Evolutionary conservation across 2,113 vertebrate genomes (phyloP).

Genomic region (Aix galericulata): DNA sequence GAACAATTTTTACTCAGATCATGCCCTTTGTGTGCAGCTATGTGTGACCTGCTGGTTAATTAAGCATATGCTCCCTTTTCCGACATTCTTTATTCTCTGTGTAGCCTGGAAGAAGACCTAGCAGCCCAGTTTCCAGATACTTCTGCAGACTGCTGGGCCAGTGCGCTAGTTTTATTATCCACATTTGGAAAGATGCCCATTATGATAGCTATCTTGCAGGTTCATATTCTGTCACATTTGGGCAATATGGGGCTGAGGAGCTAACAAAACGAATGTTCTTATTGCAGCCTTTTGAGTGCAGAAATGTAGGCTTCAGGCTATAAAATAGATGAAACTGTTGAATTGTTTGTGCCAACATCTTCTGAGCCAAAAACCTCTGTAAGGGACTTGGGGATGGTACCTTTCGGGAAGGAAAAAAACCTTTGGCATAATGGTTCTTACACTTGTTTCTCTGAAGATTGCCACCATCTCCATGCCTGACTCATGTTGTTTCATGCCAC

Average conservation of each 20-base stretch:
- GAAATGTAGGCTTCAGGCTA: neutral
- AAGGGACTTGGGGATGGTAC: neutral
- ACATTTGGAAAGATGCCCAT: neutral
- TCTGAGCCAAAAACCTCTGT: neutral
- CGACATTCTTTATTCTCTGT: neutral
- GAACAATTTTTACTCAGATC: neutral
- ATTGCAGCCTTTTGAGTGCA: neutral
- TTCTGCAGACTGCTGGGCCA: rapidly evolving
- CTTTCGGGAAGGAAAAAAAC: neutral
- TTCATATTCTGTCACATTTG: neutral
- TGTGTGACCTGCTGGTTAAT: slow-evolving; percentile 7
- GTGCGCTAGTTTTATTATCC: neutral
- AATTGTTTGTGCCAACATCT: neutral
- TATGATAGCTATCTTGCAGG: neutral
- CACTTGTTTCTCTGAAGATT: neutral
- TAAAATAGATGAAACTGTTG: neutral
- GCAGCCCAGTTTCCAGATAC: neutral
- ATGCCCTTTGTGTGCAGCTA: neutral
- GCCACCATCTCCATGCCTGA: neutral
- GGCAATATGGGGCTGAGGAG: neutral
- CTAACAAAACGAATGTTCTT: neutral
- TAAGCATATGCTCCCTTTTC: neutral
- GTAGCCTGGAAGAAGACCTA: neutral
- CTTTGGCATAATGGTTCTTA: neutral
- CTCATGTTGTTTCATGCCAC: neutral